phyloP scores from a whole-genome alignment of 2,797 vertebrate species.

The Bradypus variegatus region DNA sequence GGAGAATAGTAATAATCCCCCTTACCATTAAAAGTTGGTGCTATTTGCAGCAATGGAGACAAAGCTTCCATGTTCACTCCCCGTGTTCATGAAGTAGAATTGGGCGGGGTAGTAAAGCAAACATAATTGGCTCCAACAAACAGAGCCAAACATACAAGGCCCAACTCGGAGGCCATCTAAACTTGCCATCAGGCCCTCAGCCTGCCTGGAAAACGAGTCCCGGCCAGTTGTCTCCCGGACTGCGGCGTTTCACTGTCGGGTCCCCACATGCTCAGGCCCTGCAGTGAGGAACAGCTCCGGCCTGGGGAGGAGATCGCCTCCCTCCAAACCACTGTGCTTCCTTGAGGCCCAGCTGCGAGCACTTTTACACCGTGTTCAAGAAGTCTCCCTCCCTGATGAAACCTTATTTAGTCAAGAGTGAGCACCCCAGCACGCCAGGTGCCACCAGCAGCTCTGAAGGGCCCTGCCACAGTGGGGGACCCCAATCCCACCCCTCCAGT shows the following conservation, averaged over 20 bases:
- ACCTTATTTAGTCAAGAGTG: neutral
- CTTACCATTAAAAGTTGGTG: neutral
- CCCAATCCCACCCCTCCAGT: neutral
- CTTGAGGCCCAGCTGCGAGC: neutral
- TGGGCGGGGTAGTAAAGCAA: neutral
- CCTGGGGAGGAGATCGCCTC: neutral
- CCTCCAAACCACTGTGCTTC: rapidly evolving
- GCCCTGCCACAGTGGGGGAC: rapidly evolving
- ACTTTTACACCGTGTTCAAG: neutral
- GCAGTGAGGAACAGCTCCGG: neutral
- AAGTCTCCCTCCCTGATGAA: neutral
- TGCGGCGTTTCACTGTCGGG: rapidly evolving
- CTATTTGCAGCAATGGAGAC: neutral
- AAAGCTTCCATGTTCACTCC: neutral
- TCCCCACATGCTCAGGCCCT: too few species aligned
- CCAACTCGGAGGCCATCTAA: neutral
- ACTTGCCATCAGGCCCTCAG: neutral
- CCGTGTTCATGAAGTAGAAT: neutral
- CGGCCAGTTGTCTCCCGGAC: too few species aligned
- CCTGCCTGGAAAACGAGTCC: neutral
- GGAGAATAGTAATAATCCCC: neutral
- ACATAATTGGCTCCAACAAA: neutral
- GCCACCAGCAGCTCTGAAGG: too few species aligned
- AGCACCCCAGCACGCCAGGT: too few species aligned
- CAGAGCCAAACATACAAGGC: neutral